Evolutionary conservation across 2,888 invertebrate species (phyloP), one percentile per base, ranked within the genome.

Genomic region (Proisotoma minuta): DNA sequence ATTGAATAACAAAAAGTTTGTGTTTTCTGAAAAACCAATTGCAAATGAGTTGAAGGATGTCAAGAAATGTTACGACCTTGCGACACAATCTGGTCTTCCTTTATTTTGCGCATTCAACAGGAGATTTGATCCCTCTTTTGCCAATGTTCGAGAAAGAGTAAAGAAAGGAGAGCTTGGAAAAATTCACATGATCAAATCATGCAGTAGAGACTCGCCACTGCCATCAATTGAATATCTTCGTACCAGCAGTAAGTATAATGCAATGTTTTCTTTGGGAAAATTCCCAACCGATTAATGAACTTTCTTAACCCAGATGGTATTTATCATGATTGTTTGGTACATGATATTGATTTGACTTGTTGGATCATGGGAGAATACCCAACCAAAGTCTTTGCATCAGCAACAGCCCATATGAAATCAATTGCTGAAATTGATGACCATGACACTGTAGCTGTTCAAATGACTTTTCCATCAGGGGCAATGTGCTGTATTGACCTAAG

Each of bases 11-110:
- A 80, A 81, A 65, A 87, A 86, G 74, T 82, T 83, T 22, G 84
- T 87, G 0, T 86, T 85, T 75, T 85, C 85, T 72, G 87, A 87
- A 76, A 87, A 87, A 73, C 87, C 87, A 0, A 82, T 87, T 10
- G 83, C 85, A 0, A 82, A 83, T 71, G 79, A 80, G 63, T 77
- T 80, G 2, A 78, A 79, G 26, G 80, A 81, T 8, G 82, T 83
- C 0, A 78, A 78, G 65, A 81, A 78, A 60, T 84, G 85, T 71
- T 86, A 84, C 74, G 81, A 83, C 48, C 77, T 80, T 0, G 85
- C 87, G 0, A 79, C 80, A 59, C 77, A 81, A 52, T 79, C 79
- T 27, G 81, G 82, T 1, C 80, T 79, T 28, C 80, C 82, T 0
- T 77, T 87, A 3, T 81, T 84, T 60, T 83, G 84, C 26, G 85